Conservation (phyloP, 2,888 invertebrate species). For the Strigamia maritima region DNA sequence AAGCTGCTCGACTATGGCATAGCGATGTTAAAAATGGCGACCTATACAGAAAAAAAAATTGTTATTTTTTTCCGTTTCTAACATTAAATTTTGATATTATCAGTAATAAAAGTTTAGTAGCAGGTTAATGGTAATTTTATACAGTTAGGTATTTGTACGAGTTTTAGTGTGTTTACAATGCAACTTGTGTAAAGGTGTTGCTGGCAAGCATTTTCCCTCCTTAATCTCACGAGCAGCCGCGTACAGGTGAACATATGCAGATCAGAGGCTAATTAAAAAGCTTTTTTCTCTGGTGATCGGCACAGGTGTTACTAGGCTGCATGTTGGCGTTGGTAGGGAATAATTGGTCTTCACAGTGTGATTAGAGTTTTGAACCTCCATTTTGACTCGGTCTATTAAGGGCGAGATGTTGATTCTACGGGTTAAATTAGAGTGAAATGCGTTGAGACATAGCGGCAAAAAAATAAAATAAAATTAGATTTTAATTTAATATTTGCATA, state of each 20-base stretch:
- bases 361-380: conserved; percentile 34
- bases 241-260: conserved; percentile 26
- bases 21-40: background rate
- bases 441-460: background rate
- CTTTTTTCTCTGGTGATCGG: conserved; percentile 30
- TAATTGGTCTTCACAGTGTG: conserved; percentile 34
- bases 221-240: conserved; percentile 20
- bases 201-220: conserved; percentile 13
- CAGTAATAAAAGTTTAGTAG: background rate
- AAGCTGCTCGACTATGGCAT: background rate
- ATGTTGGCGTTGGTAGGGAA: conserved; percentile 34
- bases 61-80: background rate
- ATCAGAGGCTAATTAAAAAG: conserved; percentile 34
- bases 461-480: background rate
- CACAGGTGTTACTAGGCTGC: conserved; percentile 30
- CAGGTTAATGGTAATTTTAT: background rate
- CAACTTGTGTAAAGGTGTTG: background rate
- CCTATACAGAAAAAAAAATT: background rate
- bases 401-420: conserved; percentile 1
- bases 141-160: background rate
- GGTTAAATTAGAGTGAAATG: background rate
- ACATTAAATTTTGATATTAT: background rate
- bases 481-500: background rate
- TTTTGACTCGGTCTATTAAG: conserved; percentile 31
- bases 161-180: conserved; percentile 26